Percentiles rank a stretch among this genome's conserved stretches.
These are phyloP conservation scores for Drosophila funebris DNA, from an alignment of 1,140 invertebrate genomes.

Conservation along the genomic window DNA sequence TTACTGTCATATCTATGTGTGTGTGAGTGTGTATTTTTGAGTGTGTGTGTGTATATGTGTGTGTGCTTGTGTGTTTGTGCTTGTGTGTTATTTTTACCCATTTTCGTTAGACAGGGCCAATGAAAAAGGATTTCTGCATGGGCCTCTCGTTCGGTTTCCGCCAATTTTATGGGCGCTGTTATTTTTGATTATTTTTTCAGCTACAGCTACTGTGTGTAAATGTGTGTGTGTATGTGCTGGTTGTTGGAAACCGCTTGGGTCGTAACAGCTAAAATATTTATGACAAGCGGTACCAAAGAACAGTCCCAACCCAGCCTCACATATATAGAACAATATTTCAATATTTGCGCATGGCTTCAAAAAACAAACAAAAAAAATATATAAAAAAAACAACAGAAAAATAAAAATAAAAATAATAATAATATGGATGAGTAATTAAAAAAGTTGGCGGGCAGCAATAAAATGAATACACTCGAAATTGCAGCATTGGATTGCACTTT, in stretches of 20 bases:
- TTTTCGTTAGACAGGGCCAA: slow-evolving; percentile 44
- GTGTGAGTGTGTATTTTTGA: neutral
- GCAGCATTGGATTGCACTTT: slow-evolving; percentile 23
- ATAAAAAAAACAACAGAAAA: slow-evolving; percentile 1
- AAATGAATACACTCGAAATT: slow-evolving; percentile 30
- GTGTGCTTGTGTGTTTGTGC: slow-evolving; percentile 1
- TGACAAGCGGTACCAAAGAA: slow-evolving; percentile 58
- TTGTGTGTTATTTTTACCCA: slow-evolving; percentile 30
- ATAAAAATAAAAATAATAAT: slow-evolving; percentile 22
- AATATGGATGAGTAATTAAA: slow-evolving; percentile 67
- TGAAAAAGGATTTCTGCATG: slow-evolving; percentile 71
- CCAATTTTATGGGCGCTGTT: slow-evolving; percentile 73
- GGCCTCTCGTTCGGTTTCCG: slow-evolving; percentile 53
- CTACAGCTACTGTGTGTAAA: neutral
- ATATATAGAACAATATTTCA: slow-evolving; percentile 62
- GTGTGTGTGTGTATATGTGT: neutral
- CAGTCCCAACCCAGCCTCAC: slow-evolving; percentile 14
- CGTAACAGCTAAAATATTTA: slow-evolving; percentile 73
- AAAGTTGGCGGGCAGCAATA: slow-evolving; percentile 44
- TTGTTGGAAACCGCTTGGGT: slow-evolving; percentile 25
- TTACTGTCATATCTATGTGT: slow-evolving; percentile 32
- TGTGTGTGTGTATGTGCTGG: slow-evolving; percentile 5
- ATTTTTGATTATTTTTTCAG: slow-evolving; percentile 61
- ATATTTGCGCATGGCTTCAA: slow-evolving; percentile 47
- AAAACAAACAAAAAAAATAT: slow-evolving; percentile 24